Base-by-base conservation (phyloP, 2,113 vertebrate species). In the Sebastes fasciatus region DNA sequence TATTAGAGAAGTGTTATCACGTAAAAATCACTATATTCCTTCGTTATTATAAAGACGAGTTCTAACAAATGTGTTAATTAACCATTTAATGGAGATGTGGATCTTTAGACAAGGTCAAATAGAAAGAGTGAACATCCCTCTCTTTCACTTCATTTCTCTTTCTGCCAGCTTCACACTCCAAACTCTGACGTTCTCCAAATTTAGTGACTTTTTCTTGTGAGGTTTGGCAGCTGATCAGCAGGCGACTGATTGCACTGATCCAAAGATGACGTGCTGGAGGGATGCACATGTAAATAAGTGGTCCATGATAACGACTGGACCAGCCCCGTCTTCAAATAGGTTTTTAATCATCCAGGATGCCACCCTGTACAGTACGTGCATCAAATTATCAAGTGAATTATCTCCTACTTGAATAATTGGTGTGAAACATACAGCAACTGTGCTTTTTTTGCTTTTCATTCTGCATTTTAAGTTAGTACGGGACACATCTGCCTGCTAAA, bases 221-320 rank as follows among this genome's bases (percentile, higher is more conserved):
- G 40, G 19, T 73, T n/a, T 57, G 64, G 71, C 54, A 48, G 80
- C 79, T 72, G 64, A 71, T 75, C 52, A 52, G 54, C 63, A 74
- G 51, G 69, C 46, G 63, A 83, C 19, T 45, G 74, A 76, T 75
- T 77, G 76, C 83, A 21, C 65, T 79, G 54, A 63, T 83, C 85
- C 84, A 87, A 91, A 90, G 74, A 88, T 69, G n/a, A 89, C 49
- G 45, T 6, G 5, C 54, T 26, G 73, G 12, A 58, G 8, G 67
- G 64, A 42, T 46, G 55, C 9, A 52, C 0, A 17, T 88, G 64
- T 72, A 9, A 88, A 83, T 84, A 83, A 68, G 66, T 26, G 6
- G n/a, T 54, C 11, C 14, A 0, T 34, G 6, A 63, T 23, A 63
- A 34, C n/a, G 21, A 74, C 6, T 26, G n/a, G 61, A 26, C 14